Base-by-base conservation (phyloP, 2,888 invertebrate genomes). In the Eristalis tenax region DNA sequence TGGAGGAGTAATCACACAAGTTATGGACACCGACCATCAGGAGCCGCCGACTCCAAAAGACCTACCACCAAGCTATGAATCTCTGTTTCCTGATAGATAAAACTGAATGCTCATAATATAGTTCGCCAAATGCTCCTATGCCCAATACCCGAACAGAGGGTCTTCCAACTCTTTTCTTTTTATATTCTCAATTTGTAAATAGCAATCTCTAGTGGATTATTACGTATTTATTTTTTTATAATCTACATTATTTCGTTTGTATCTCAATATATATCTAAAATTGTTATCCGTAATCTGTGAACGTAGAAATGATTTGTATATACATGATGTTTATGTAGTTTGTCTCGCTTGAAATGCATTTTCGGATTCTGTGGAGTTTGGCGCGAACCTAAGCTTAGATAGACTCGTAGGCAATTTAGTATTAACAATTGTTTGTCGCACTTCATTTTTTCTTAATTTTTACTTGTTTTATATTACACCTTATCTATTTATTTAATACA, bases 11-110 rank as follows among this genome's bases (percentile, higher is more conserved):
- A 71, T 89, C 57, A 85, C 82, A 40, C 82, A 84, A 0, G 83
- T 90, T 18, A 71, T 89, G 35, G 89, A 89, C 38, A 89, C 88
- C 18, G 87, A 89, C 63, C 89, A 89, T 71, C 90, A 89, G 38
- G 89, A 90, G 78, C 91, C 91, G 23, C 90, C 90, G 74, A 91
- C 92, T 18, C 91, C 92, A 61, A 92, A 92, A 88, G 92, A 92
- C 90, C 89, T 92, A 76, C 93, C 92, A 26, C 92, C 92, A 70
- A 93, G 93, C 77, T 92, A 92, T 85, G 92, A 92, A 89, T 92
- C 92, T 5, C 89, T 92, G 5, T 92, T 92, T 89, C 92, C 92
- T 13, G 92, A 91, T 69, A 93, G 92, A 91, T 92, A 92, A 92
- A 89, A 89, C 66, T 56, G 59, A 80, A 40, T 35, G 23, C 65